Conservation (phyloP, 1,140 invertebrate genomes). For the Lutraria rhynchaena region DNA sequence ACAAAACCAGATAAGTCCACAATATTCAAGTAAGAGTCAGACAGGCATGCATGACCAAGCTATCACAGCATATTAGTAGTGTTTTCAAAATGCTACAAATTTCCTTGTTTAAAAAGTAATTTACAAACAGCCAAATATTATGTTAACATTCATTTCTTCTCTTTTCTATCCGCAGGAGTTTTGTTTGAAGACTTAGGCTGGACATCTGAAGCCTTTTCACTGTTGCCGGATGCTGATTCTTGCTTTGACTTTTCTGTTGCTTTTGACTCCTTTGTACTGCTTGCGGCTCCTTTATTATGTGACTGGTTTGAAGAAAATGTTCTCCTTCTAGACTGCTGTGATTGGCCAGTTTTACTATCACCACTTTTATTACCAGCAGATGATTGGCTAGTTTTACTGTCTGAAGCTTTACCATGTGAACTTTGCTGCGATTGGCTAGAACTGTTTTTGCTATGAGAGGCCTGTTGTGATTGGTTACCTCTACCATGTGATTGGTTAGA, state of each 20-base stretch:
- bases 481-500: slow-evolving; percentile 55
- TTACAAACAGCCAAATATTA: too few relatives aligned
- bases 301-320: slow-evolving; percentile 18
- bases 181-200: slow-evolving; percentile 2
- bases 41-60: too few relatives aligned
- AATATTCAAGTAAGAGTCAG: too few relatives aligned
- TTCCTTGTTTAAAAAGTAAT: too few relatives aligned
- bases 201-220: slow-evolving; percentile 3
- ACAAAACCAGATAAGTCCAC: too few relatives aligned
- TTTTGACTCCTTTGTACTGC: slow-evolving; percentile 13
- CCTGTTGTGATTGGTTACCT: slow-evolving; percentile 49
- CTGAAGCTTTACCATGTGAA: slow-evolving; percentile 51
- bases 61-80: too few relatives aligned
- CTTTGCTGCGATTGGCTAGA: slow-evolving; percentile 48
- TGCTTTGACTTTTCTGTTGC: not conserved
- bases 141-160: not conserved
- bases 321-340: slow-evolving; percentile 38
- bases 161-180: slow-evolving; percentile 9
- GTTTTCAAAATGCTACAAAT: too few relatives aligned
- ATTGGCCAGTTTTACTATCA: slow-evolving; percentile 41
- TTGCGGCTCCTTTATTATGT: slow-evolving; percentile 13
- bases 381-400: slow-evolving; percentile 57
- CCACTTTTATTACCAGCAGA: slow-evolving; percentile 41
- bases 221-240: slow-evolving; percentile 12
- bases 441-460: slow-evolving; percentile 52